Evolutionary conservation across 2,797 vertebrate species (phyloP).

Genomic region (Sibirionetta formosa): DNA sequence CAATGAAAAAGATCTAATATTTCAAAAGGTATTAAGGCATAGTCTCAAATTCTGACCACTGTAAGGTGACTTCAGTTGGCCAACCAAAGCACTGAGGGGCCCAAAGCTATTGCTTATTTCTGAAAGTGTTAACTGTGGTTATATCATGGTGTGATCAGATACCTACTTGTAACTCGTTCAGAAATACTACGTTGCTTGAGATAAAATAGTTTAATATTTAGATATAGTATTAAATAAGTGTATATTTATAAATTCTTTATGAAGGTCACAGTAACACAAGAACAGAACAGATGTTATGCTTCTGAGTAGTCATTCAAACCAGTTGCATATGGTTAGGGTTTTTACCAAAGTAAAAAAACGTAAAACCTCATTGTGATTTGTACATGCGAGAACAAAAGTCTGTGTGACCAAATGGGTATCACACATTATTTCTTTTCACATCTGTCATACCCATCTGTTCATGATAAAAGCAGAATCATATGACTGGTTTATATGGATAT

Average conservation of each 20-base stretch:
- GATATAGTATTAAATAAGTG: neutral
- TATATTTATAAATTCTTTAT: neutral
- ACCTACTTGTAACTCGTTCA: neutral
- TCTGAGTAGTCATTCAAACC: neutral
- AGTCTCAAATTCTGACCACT: slow-evolving; percentile 12
- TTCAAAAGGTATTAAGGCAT: neutral
- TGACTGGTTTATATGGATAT: neutral
- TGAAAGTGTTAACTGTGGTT: neutral
- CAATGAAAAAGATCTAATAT: neutral
- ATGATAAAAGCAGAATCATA: neutral
- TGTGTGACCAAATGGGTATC: neutral
- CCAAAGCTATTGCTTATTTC: neutral
- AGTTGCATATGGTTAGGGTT: slow-evolving; percentile 4
- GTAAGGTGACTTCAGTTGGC: neutral
- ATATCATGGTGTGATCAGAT: neutral
- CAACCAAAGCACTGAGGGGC: neutral
- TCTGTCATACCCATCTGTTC: slow-evolving; percentile 17
- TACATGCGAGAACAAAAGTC: neutral
- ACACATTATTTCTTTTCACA: neutral
- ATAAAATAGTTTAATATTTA: neutral
- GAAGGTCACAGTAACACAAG: neutral
- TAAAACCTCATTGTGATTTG: slow-evolving; percentile 3
- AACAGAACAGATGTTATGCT: slow-evolving; percentile 30
- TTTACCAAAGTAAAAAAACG: neutral
- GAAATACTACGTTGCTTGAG: neutral